Evolutionary conservation across 2,113 vertebrate species (phyloP), one percentile per base, ranked within the genome.

Genomic region (Ranitomeya variabilis): DNA sequence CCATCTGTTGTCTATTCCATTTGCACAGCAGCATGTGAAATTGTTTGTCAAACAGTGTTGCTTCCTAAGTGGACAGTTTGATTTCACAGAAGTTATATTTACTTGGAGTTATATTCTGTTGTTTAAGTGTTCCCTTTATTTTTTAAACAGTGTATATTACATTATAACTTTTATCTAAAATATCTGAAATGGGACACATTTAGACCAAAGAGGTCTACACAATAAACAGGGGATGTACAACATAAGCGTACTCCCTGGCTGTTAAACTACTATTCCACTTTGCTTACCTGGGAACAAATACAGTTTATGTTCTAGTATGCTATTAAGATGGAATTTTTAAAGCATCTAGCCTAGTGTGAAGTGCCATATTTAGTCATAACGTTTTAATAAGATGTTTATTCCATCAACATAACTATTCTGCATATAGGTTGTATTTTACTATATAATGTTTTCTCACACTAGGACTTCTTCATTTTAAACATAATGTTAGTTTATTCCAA

Each of bases 331-430:
- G 6, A 18, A 64, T 64, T 64, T 11, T 3, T 11, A 1, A 18
- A 11, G 19, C 9, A 9, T 66, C 64, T n/a, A 57, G 12, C 55
- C 37, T 45, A 57, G 6, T 57, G 9, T 57, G 8, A 66, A n/a
- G 21, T 66, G 4, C 16, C 7, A 19, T n/a, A 21, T 66, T n/a
- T 66, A 66, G 6, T n/a, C 64, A 8, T 76, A 31, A 57, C 59
- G 54, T 80, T 80, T 80, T 57, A 23, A 80, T 76, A 80, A 57
- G 54, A 23, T 80, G 37, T 78, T 78, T 82, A 82, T 16, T 21
- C 57, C 67, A 14, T 2, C 19, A 52, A 51, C 18, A 31, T 62
- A 51, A 21, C 31, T 67, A 45, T 23, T 37, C 7, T 83, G 12
- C 19, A 21, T 54, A 67, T 21, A 52, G 62, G 52, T 67, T 83